phyloP scores from a whole-genome alignment of 35 echinoderm and acorn worm genomes.

The Patiria miniata region DNA sequence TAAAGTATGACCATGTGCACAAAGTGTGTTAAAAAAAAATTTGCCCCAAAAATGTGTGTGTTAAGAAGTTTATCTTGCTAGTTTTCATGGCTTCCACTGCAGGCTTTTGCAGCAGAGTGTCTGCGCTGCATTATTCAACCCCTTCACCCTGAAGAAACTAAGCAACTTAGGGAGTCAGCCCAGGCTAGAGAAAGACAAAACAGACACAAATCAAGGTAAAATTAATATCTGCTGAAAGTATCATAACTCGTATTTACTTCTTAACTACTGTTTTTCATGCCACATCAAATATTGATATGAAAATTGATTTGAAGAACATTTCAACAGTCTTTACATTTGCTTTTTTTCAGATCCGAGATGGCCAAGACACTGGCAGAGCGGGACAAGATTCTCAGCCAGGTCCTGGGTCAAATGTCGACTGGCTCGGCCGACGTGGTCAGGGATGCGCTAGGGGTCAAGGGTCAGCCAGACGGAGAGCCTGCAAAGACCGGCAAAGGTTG shows the following conservation, averaged over 20 bases:
- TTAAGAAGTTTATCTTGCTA: too few species aligned
- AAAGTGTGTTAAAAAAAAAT: too few species aligned
- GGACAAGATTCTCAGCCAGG: conserved; percentile 42
- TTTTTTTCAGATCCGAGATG: conserved; percentile 20
- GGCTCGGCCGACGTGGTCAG: conserved; percentile 37
- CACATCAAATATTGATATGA: too few species aligned
- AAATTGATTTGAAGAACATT: too few species aligned
- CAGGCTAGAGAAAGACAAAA: conserved; percentile 5
- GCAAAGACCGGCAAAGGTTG: not conserved
- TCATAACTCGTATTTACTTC: not conserved
- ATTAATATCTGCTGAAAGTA: not conserved
- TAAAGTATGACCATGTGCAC: too few species aligned
- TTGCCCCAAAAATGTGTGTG: too few species aligned
- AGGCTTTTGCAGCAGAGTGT: not conserved
- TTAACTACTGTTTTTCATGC: too few species aligned
- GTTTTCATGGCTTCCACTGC: not conserved
- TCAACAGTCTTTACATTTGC: too few species aligned
- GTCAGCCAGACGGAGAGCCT: not conserved
- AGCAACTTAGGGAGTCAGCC: not conserved
- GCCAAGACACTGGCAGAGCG: conserved; percentile 43
- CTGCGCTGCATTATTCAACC: conserved; percentile 7
- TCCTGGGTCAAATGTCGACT: conserved; percentile 39
- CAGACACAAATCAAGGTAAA: conserved; percentile 27
- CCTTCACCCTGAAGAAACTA: not conserved
- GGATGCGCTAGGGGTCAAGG: conserved; percentile 40